Evolutionary conservation across 2,113 vertebrate species (phyloP).

Genomic region (Cyrtonyx montezumae): DNA sequence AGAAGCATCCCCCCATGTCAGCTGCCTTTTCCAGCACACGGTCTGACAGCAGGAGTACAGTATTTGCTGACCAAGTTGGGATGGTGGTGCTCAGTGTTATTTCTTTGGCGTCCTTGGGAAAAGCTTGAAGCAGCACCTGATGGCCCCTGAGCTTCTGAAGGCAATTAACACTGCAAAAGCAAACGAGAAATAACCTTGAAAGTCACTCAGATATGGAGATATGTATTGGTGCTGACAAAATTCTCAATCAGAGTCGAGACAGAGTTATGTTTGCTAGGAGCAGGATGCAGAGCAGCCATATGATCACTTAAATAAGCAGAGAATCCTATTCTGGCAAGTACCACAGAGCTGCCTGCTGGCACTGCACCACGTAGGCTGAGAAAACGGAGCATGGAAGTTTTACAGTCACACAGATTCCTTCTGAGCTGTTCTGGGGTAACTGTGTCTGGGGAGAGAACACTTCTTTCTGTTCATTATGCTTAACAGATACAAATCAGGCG

Average conservation of each 20-base stretch:
- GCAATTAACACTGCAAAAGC: neutral
- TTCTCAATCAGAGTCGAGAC: neutral
- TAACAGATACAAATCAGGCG: neutral
- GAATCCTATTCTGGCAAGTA: neutral
- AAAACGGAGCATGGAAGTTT: neutral
- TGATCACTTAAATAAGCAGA: neutral
- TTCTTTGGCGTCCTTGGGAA: neutral
- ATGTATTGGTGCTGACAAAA: neutral
- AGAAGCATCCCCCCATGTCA: accelerated
- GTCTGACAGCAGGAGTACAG: neutral
- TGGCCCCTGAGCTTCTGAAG: neutral
- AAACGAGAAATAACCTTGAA: neutral
- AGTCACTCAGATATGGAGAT: neutral
- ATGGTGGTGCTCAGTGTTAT: accelerated
- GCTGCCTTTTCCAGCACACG: neutral
- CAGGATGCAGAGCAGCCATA: neutral
- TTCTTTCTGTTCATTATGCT: neutral
- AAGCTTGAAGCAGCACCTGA: neutral
- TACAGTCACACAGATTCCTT: neutral
- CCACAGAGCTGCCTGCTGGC: neutral
- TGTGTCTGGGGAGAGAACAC: neutral
- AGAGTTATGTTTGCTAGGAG: neutral
- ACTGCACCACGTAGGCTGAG: neutral
- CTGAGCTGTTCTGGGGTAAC: neutral
- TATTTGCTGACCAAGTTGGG: neutral